Base-by-base conservation (phyloP, 1,140 invertebrate genomes). In the Anadara kagoshimensis region DNA sequence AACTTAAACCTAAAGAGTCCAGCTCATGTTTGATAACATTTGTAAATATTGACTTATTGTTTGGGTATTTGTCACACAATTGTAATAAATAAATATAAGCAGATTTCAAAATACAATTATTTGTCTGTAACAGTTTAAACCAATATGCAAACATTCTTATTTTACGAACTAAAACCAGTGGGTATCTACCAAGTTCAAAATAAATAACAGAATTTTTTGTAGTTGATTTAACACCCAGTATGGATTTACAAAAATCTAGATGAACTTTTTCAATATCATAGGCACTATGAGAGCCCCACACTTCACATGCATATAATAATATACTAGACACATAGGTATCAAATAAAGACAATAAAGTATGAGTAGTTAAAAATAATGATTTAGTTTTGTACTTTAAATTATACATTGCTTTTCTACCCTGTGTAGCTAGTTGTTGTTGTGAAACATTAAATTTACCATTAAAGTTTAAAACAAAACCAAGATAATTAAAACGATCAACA, bases 401-500 rank as follows among this genome's bases (percentile, higher is more conserved):
- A 54, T 43, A 67, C 8, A 53, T 22, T 7, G 56, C 64, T 44
- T 73, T 67, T 62, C 22, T 61, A n/a, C 41, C 45, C 53, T 73
- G 63, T 51, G 36, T 44, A n/a, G 45, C n/a, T 61, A 58, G 44
- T 8, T 47, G 36, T 44, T 57, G 14, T 47, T 64, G 53, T 58
- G 36, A 16, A 7, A 45, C 12, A 61, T 47, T 59, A 66, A 44
- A 74, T 62, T 44, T 51, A 36, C 56, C 57, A 36, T 68, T 74
- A 68, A 20, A 67, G 44, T 66, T 63, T 29, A 69, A 69, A 44
- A 72, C 12, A 16, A 77, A 18, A 53, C 70, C 59, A 14, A 73
- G 62, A 69, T 78, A 73, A 22, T 63, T 73, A 29, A 74, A 73
- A 3, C 47, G 20, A 47, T 62, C 29, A 18, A 78, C 71, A 65